These are phyloP conservation scores for Butorides virescens DNA, from an alignment of 2,113 vertebrate species.

Conservation along the genomic window DNA sequence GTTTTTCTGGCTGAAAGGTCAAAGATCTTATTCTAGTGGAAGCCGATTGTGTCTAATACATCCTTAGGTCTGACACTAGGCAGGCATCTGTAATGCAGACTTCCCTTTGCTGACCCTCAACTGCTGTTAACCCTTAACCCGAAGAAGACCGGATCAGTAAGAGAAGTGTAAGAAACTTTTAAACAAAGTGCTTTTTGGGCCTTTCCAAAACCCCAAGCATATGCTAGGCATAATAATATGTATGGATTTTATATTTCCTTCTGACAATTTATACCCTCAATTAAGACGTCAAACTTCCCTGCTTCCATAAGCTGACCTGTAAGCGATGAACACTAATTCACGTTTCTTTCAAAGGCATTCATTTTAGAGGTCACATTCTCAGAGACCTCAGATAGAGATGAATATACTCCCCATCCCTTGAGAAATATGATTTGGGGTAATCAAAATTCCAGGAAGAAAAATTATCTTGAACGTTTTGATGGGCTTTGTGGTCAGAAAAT, in stretches of 20 bases:
- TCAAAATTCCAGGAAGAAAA: neutral
- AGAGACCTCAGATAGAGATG: neutral
- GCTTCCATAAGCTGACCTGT: neutral
- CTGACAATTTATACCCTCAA: slow-evolving; percentile 13
- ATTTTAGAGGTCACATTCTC: neutral
- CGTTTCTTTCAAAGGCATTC: neutral
- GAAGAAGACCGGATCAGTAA: slow-evolving; percentile 1
- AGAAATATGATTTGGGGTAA: neutral
- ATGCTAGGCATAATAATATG: neutral
- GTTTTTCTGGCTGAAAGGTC: slow-evolving; percentile 17
- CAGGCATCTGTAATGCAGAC: neutral
- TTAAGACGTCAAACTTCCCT: slow-evolving; percentile 18
- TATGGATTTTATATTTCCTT: neutral
- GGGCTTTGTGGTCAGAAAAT: neutral
- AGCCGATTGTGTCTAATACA: slow-evolving; percentile 16
- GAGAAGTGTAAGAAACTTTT: neutral
- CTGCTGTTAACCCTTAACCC: slow-evolving; percentile 45
- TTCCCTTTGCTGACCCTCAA: slow-evolving; percentile 21
- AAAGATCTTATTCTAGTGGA: slow-evolving; percentile 27
- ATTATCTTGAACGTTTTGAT: neutral
- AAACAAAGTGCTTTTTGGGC: slow-evolving; percentile 14
- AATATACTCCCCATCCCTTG: neutral
- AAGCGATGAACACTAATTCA: slow-evolving; percentile 6
- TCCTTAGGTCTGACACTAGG: neutral
- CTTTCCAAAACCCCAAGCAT: neutral